Conservation (phyloP, 2,113 vertebrate genomes). For the Elanus axillaris region DNA sequence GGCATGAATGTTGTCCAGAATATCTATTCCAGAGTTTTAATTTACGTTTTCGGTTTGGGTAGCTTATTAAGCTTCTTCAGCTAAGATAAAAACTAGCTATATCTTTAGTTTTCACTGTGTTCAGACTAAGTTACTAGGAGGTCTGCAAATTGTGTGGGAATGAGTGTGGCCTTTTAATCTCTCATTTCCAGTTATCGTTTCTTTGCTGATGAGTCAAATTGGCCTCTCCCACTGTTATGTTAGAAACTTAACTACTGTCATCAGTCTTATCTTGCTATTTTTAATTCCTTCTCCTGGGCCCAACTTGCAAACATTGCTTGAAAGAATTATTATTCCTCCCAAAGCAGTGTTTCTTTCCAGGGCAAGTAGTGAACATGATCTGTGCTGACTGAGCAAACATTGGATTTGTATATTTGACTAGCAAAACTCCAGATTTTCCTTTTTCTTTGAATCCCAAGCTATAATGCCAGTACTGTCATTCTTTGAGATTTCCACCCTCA, state of each 20-base stretch:
- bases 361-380: background rate
- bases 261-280: background rate
- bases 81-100: background rate
- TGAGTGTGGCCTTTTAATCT: background rate
- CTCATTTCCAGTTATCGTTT: background rate
- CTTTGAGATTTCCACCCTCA: background rate
- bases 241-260: background rate
- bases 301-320: background rate
- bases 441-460: background rate
- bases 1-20: background rate
- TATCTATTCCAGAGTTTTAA: background rate
- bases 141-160: constrained; percentile 15
- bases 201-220: background rate
- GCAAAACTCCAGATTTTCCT: background rate
- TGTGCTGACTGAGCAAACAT: background rate
- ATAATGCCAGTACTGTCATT: background rate
- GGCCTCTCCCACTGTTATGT: background rate
- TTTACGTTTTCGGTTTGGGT: background rate
- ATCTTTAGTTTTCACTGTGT: background rate
- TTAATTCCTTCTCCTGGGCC: background rate
- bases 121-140: background rate
- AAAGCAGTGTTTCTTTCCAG: background rate
- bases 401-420: background rate
- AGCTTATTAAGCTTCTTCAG: background rate
- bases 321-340: background rate